Conservation (phyloP, 2,888 invertebrate species). For the Thyatira batis region DNA sequence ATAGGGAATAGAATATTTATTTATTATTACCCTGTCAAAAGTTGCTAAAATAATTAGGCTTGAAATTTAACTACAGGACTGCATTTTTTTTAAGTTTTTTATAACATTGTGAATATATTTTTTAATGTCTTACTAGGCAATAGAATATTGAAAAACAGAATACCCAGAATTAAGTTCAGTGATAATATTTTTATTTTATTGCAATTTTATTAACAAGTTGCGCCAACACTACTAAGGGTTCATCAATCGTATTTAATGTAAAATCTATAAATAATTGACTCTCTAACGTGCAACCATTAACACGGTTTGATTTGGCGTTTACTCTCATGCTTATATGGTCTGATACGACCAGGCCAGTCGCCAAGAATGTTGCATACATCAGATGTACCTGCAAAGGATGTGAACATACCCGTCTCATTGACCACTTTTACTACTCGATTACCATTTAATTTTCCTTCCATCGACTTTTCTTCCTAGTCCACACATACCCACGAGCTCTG, state of each 20-base stretch:
- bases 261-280: conserved; percentile 2
- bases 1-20: too few species aligned
- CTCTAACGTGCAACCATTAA: conserved; percentile 1
- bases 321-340: conserved; percentile 1
- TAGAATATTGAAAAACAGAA: too few species aligned
- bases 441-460: neutral
- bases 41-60: too few species aligned
- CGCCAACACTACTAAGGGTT: too few species aligned
- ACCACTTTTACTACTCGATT: conserved; percentile 3
- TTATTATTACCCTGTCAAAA: too few species aligned
- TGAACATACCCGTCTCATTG: conserved; percentile 1
- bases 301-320: conserved; percentile 1
- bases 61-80: too few species aligned
- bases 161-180: too few species aligned
- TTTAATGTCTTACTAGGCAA: too few species aligned
- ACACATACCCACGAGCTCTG: neutral
- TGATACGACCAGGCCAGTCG: neutral
- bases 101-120: too few species aligned
- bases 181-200: too few species aligned
- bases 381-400: conserved; percentile 2
- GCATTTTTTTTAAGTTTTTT: too few species aligned
- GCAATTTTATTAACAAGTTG: too few species aligned
- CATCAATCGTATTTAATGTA: neutral
- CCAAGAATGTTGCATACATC: conserved; percentile 2
- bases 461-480: neutral